Evolutionary conservation across 2,888 invertebrate species (phyloP), one percentile per base, ranked within the genome.

Genomic region (Neoascia interrupta): DNA sequence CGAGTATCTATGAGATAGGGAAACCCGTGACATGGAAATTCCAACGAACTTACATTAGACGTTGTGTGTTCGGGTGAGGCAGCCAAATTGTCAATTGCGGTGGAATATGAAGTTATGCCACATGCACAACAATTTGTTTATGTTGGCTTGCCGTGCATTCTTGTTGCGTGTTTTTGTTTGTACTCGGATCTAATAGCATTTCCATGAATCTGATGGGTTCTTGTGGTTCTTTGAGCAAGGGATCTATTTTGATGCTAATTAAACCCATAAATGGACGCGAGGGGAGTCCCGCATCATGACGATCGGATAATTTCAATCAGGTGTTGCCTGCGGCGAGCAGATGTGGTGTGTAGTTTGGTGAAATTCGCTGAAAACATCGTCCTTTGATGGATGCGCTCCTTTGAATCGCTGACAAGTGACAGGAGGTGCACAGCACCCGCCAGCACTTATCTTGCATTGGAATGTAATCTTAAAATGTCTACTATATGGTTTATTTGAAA

Each of bases 201-300:
- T 79, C 66, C 39, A 58, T 45, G 58, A 61, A 60, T 34, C 54
- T 34, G 49, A 39, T 47, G n/a, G 49, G 34, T 47, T 49, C 56
- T n/a, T n/a, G n/a, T n/a, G n/a, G n/a, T n/a, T n/a, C 28, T 63
- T 64, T 61, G 53, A 53, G 60, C 19, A 54, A 37, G 36, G 72
- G 60, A 74, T 68, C 73, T 80, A 80, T 80, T 80, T 80, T 41
- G 72, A 68, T 80, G 73, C 79, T 73, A 80, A 80, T 73, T 73
- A 80, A 80, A 80, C 49, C 56, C 79, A 58, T 61, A 61, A 58
- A 58, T 26, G 37, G 61, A 58, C 54, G 51, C 61, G 49, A 31
- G 31, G 8, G 10, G 37, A n/a, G 41, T 41, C 26, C 6, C 39
- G n/a, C 39, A n/a, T 18, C 15, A 10, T 10, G 21, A 16, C 6